These are phyloP conservation scores for Anhinga anhinga DNA, from an alignment of 2,113 vertebrate species.

Conservation along the genomic window DNA sequence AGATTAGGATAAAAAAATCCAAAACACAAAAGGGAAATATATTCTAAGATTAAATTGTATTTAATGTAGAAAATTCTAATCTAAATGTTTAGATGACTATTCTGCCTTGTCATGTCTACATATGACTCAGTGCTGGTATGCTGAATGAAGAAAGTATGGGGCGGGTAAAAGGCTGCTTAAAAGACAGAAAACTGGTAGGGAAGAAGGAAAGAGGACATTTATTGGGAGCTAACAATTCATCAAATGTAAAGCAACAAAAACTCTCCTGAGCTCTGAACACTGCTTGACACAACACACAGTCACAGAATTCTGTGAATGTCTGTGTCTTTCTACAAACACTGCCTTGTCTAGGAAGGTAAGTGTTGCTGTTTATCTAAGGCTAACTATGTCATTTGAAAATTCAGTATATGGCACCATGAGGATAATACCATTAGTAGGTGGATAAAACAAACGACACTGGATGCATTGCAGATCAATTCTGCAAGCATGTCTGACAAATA, in stretches of 20 bases:
- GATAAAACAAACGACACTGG: background rate
- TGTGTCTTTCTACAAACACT: background rate
- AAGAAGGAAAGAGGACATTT: background rate
- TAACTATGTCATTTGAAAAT: background rate
- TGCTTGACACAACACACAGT: rapidly evolving
- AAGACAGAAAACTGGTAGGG: background rate
- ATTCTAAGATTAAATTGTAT: background rate
- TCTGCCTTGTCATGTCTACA: background rate
- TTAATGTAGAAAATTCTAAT: background rate
- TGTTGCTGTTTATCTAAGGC: background rate
- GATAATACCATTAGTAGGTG: background rate
- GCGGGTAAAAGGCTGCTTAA: background rate
- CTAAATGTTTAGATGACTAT: background rate
- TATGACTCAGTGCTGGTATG: background rate
- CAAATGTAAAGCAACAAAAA: background rate
- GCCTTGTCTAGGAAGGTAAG: background rate
- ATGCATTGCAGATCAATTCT: background rate
- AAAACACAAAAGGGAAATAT: background rate
- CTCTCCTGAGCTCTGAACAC: background rate
- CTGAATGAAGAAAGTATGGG: background rate
- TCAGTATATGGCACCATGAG: background rate
- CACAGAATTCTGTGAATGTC: background rate
- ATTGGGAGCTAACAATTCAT: background rate
- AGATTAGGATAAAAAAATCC: background rate
- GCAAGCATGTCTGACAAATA: background rate